These are phyloP conservation scores for Maniola hyperantus DNA, from an alignment of 2,888 invertebrate genomes.

Conservation along the genomic window DNA sequence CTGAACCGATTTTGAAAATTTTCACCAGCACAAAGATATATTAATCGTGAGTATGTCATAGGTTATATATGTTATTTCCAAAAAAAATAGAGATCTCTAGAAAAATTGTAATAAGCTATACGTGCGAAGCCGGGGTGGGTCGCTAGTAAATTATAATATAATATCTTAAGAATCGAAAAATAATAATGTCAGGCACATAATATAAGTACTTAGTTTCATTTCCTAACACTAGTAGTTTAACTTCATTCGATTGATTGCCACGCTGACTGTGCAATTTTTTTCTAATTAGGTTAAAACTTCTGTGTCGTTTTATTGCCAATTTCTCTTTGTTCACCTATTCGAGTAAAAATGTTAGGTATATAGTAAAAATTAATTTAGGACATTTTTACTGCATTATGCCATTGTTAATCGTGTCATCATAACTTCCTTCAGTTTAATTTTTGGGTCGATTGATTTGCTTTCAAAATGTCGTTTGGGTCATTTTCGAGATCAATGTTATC, in stretches of 20 bases:
- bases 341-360: too few relatives aligned
- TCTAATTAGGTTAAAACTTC: conserved; percentile 1
- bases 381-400: neutral
- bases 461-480: neutral
- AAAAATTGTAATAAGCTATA: too few relatives aligned
- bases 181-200: too few relatives aligned
- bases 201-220: neutral
- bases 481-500: neutral
- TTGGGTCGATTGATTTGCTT: neutral
- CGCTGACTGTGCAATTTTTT: neutral
- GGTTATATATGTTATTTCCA: too few relatives aligned
- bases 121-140: too few relatives aligned
- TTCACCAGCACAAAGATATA: too few relatives aligned
- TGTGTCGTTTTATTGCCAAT: neutral
- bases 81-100: too few relatives aligned
- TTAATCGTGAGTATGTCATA: too few relatives aligned
- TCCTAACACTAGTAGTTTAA: neutral
- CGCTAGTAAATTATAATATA: too few relatives aligned
- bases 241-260: conserved; percentile 2
- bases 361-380: neutral
- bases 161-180: too few relatives aligned
- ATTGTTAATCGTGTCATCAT: neutral
- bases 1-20: too few relatives aligned
- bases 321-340: too few relatives aligned
- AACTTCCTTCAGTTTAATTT: neutral